These are phyloP conservation scores for Myiotriccus ornatus DNA, from an alignment of 2,797 vertebrate species.

Conservation along the genomic window DNA sequence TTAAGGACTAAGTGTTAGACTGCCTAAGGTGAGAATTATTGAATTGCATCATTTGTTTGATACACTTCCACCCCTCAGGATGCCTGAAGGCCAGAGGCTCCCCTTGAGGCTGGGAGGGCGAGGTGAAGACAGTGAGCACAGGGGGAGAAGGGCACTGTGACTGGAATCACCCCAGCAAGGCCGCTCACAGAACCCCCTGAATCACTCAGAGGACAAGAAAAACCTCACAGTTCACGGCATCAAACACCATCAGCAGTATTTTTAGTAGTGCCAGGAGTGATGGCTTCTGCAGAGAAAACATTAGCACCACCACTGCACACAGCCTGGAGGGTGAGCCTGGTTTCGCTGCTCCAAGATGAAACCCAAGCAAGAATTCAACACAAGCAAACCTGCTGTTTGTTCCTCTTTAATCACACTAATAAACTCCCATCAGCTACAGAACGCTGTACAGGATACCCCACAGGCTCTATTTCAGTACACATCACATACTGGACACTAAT, in stretches of 20 bases:
- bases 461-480: neutral
- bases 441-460: neutral
- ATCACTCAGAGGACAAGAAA: neutral
- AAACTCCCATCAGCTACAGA: neutral
- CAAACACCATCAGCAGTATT: neutral
- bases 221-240: neutral
- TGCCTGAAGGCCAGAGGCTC: neutral
- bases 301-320: neutral
- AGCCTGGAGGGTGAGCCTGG: neutral
- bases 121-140: neutral
- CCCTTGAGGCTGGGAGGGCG: neutral
- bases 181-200: neutral
- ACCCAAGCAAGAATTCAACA: neutral
- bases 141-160: fast-evolving
- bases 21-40: fast-evolving
- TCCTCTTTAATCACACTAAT: neutral
- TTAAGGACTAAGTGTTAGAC: neutral
- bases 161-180: neutral
- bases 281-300: neutral
- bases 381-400: neutral
- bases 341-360: neutral
- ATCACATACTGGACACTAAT: neutral
- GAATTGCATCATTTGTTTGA: neutral
- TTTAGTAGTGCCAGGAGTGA: neutral
- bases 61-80: fast-evolving